A percentile compares a stretch with the other conserved stretches of the same genome.
phyloP scores from a whole-genome alignment of 2,888 invertebrate species.

The Mythimna pallens region DNA sequence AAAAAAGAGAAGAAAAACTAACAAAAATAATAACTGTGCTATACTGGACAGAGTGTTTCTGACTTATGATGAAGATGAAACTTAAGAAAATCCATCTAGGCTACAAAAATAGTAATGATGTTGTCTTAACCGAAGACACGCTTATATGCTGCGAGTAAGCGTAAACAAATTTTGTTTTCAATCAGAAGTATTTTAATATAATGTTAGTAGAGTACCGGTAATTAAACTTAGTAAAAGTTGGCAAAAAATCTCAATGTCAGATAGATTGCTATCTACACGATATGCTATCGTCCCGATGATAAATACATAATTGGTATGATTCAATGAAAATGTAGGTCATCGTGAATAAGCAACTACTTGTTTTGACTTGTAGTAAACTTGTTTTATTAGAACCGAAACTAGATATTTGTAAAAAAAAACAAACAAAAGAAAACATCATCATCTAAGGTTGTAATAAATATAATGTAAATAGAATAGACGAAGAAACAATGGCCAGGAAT shows the following conservation, averaged over 20 bases:
- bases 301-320: conserved; percentile 3
- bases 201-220: not conserved
- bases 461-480: not conserved
- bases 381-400: not conserved
- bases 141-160: not conserved
- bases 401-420: not conserved
- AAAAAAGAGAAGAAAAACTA: too few species aligned
- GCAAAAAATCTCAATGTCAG: conserved; percentile 6
- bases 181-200: not conserved
- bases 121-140: too few species aligned
- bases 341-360: conserved; percentile 3
- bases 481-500: not conserved
- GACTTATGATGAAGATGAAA: not conserved
- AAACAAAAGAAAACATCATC: too few species aligned
- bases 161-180: not conserved
- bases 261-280: conserved; percentile 9
- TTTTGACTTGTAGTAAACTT: not conserved
- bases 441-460: too few species aligned
- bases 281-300: conserved; percentile 19
- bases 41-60: not conserved
- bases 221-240: not conserved
- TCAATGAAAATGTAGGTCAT: conserved; percentile 22
- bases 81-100: not conserved
- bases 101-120: not conserved
- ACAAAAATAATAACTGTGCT: too few species aligned